phyloP scores from a whole-genome alignment of 2,888 invertebrate genomes.

The Globia sparganii region DNA sequence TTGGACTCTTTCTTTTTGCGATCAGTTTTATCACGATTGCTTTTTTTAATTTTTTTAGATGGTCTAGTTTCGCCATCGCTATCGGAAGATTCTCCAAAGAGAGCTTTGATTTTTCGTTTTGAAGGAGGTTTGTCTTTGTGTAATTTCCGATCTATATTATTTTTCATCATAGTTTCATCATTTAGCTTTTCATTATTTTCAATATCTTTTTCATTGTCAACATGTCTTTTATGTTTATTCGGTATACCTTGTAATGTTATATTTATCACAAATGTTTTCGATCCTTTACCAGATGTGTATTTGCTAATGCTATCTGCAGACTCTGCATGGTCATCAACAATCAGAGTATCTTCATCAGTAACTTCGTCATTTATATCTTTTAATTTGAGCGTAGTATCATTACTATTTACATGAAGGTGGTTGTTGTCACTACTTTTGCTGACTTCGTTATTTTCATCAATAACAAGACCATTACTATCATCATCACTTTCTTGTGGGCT shows the following conservation, averaged over 20 bases:
- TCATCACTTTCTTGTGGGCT: slow-evolving; percentile 78
- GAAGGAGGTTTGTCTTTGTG: slow-evolving; percentile 74
- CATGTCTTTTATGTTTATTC: slow-evolving; percentile 69
- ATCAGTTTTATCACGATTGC: slow-evolving; percentile 63
- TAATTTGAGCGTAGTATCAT: slow-evolving; percentile 78
- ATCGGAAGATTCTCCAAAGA: slow-evolving; percentile 89
- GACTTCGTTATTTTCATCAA: slow-evolving; percentile 76
- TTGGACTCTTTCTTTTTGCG: slow-evolving; percentile 61
- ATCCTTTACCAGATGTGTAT: slow-evolving; percentile 57
- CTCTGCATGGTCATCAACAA: slow-evolving; percentile 19
- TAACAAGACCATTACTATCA: slow-evolving; percentile 77
- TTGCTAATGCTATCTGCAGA: slow-evolving; percentile 23
- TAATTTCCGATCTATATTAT: slow-evolving; percentile 64
- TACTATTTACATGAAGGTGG: slow-evolving; percentile 55
- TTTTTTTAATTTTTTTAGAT: slow-evolving; percentile 74
- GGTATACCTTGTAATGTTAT: slow-evolving; percentile 85
- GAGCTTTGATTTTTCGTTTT: slow-evolving; percentile 86
- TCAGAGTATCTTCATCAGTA: slow-evolving; percentile 33
- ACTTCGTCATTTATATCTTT: slow-evolving; percentile 64
- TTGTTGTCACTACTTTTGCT: slow-evolving; percentile 68
- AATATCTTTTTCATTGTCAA: slow-evolving; percentile 44
- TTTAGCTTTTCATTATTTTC: slow-evolving; percentile 51
- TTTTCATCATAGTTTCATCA: slow-evolving; percentile 41
- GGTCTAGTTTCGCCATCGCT: slow-evolving; percentile 78
- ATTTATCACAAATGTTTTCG: slow-evolving; percentile 84